phyloP scores from a whole-genome alignment of 1,140 invertebrate genomes.

The Phortica variegata region DNA sequence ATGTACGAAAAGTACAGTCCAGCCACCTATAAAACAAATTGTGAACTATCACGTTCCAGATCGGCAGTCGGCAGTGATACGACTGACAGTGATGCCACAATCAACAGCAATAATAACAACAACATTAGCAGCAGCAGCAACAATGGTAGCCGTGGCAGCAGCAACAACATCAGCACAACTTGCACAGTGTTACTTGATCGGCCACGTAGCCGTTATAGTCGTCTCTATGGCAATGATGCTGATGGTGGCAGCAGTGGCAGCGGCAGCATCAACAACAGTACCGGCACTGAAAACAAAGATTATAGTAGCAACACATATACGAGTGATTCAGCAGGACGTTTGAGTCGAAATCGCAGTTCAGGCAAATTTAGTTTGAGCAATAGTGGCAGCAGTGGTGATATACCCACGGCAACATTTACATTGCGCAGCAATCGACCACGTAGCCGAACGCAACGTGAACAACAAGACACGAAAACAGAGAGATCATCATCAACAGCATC shows the following conservation, averaged over 20 bases:
- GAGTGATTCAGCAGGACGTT: constrained; percentile 3
- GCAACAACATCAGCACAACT: constrained; percentile 8
- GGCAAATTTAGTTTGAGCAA: constrained; percentile 29
- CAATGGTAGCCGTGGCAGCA: constrained; percentile 3
- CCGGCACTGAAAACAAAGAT: neutral
- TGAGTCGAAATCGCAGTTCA: constrained; percentile 13
- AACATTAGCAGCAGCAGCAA: constrained; percentile 12
- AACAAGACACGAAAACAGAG: constrained; percentile 10
- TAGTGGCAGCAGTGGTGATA: constrained; percentile 41
- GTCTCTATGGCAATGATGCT: constrained; percentile 35
- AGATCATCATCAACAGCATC: neutral
- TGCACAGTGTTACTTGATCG: constrained; percentile 39
- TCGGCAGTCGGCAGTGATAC: constrained; percentile 36
- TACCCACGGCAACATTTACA: constrained; percentile 49
- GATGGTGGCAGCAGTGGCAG: constrained; percentile 11
- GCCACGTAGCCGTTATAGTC: constrained; percentile 45
- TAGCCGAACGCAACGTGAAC: constrained; percentile 15
- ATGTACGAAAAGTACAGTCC: constrained; percentile 57
- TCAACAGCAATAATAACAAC: neutral
- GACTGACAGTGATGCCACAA: constrained; percentile 9
- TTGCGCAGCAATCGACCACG: constrained; percentile 29
- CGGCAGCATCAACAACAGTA: neutral
- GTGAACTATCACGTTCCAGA: constrained; percentile 58
- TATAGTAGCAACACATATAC: no score
- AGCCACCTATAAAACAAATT: constrained; percentile 56